phyloP scores from a whole-genome alignment of 2,888 invertebrate genomes.

The Epirrita christyi region DNA sequence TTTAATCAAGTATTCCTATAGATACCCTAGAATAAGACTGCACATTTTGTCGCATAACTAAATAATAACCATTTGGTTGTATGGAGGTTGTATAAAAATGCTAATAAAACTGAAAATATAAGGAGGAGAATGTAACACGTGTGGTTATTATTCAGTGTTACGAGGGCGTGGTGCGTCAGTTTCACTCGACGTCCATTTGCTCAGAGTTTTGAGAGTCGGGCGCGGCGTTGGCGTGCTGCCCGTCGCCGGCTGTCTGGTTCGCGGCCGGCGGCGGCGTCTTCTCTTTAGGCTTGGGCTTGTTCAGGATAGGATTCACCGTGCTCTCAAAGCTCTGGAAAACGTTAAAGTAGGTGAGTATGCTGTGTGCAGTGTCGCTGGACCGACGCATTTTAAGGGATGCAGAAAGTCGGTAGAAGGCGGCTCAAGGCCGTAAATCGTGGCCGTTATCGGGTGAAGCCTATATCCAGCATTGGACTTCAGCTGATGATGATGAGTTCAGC shows the following conservation, averaged over 20 bases:
- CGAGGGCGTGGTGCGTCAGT: slow-evolving; percentile 33
- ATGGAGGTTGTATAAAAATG: slow-evolving; percentile 14
- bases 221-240: slow-evolving; percentile 47
- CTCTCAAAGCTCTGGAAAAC: slow-evolving; percentile 84
- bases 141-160: slow-evolving; percentile 53
- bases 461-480: too few species aligned
- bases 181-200: slow-evolving; percentile 81
- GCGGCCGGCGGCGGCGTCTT: slow-evolving; percentile 79
- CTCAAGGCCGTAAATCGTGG: too few species aligned
- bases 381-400: too few species aligned
- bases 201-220: slow-evolving; percentile 53
- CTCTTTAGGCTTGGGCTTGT: slow-evolving; percentile 95
- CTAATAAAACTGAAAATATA: slow-evolving; percentile 8
- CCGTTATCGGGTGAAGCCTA: too few species aligned
- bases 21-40: slow-evolving; percentile 39
- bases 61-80: slow-evolving; percentile 42
- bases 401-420: too few species aligned
- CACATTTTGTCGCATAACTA: slow-evolving; percentile 44
- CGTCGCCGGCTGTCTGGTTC: slow-evolving; percentile 60
- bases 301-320: slow-evolving; percentile 90
- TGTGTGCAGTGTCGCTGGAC: too few species aligned
- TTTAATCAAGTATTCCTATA: slow-evolving; percentile 51
- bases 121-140: slow-evolving; percentile 23
- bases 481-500: too few species aligned
- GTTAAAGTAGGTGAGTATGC: not conserved